A percentile compares a stretch with the other conserved stretches of the same genome.
These are phyloP conservation scores for Punctoribates punctum DNA, from an alignment of 2,888 invertebrate genomes.

Conservation along the genomic window DNA sequence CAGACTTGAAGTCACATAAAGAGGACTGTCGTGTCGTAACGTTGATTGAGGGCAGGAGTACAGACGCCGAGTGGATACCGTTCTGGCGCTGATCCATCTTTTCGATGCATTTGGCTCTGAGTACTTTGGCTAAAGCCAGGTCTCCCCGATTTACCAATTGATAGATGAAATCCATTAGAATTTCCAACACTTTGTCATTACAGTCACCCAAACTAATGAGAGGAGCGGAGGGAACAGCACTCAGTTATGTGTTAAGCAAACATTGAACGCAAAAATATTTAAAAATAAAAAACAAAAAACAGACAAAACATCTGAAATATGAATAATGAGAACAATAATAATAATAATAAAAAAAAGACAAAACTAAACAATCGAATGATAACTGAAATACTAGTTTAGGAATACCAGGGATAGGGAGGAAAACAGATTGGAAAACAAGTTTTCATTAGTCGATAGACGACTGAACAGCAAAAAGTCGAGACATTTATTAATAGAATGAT, in stretches of 20 bases:
- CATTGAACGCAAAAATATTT: not conserved
- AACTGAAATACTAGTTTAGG: not conserved
- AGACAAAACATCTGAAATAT: not conserved
- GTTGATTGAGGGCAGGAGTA: constrained; percentile 27
- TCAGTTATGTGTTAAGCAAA: not conserved
- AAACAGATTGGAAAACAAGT: constrained; percentile 14
- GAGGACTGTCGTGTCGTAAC: constrained; percentile 52
- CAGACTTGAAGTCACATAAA: constrained; percentile 70
- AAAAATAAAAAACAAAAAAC: not conserved
- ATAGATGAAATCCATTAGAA: constrained; percentile 88
- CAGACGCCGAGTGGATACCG: not conserved
- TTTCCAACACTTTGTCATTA: constrained; percentile 71
- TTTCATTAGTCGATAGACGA: constrained; percentile 21
- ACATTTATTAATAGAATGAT: not conserved
- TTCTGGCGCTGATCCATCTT: constrained; percentile 62
- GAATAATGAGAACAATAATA: constrained; percentile 11
- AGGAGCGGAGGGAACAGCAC: constrained; percentile 5
- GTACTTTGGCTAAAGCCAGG: constrained; percentile 80
- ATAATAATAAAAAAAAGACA: constrained; percentile 16
- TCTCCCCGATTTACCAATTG: constrained; percentile 88
- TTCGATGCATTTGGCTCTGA: constrained; percentile 84
- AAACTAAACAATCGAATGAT: constrained; percentile 14
- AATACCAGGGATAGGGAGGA: not conserved
- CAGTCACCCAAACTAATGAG: constrained; percentile 71
- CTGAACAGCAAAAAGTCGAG: constrained; percentile 1